phyloP scores from a whole-genome alignment of 2,113 vertebrate genomes.

The Scomber japonicus region DNA sequence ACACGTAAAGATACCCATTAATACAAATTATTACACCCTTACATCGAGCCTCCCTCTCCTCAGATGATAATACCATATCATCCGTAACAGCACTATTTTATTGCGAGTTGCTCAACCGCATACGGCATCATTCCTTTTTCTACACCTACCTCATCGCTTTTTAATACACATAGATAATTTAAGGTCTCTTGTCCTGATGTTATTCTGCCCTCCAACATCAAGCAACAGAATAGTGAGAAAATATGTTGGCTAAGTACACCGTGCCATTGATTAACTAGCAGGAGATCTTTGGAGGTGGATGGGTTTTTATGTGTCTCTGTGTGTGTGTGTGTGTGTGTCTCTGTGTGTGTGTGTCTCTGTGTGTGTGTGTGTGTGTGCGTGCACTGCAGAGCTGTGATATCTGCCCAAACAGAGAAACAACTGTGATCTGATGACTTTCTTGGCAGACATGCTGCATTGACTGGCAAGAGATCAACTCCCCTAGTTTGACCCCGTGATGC shows the following conservation, averaged over 20 bases:
- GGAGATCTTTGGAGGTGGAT: slow-evolving; percentile 29
- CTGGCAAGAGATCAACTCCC: slow-evolving; percentile 69
- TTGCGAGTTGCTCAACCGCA: slow-evolving; percentile 33
- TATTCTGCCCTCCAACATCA: slow-evolving; percentile 34
- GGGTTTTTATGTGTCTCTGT: not conserved
- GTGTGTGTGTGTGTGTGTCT: slow-evolving; percentile 10
- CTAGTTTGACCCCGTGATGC: slow-evolving; percentile 59
- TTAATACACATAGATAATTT: slow-evolving; percentile 62
- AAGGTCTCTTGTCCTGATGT: slow-evolving; percentile 54
- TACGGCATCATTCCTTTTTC: slow-evolving; percentile 23
- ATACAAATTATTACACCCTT: slow-evolving; percentile 54
- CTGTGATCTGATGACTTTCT: slow-evolving; percentile 70
- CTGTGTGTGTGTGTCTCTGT: slow-evolving; percentile 8
- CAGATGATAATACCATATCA: slow-evolving; percentile 31
- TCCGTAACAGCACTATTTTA: slow-evolving; percentile 43
- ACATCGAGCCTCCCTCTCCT: slow-evolving; percentile 46
- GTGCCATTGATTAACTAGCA: slow-evolving; percentile 63
- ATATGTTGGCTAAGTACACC: slow-evolving; percentile 45
- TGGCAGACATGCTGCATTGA: slow-evolving; percentile 73
- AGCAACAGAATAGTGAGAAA: slow-evolving; percentile 39
- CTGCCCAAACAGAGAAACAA: slow-evolving; percentile 55
- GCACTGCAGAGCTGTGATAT: slow-evolving; percentile 28
- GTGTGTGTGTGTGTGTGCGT: slow-evolving; percentile 13
- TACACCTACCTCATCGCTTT: slow-evolving; percentile 45
- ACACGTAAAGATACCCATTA: slow-evolving; percentile 54